These are phyloP conservation scores for Ethmia dodecea DNA, from an alignment of 2,888 invertebrate species.

Conservation along the genomic window DNA sequence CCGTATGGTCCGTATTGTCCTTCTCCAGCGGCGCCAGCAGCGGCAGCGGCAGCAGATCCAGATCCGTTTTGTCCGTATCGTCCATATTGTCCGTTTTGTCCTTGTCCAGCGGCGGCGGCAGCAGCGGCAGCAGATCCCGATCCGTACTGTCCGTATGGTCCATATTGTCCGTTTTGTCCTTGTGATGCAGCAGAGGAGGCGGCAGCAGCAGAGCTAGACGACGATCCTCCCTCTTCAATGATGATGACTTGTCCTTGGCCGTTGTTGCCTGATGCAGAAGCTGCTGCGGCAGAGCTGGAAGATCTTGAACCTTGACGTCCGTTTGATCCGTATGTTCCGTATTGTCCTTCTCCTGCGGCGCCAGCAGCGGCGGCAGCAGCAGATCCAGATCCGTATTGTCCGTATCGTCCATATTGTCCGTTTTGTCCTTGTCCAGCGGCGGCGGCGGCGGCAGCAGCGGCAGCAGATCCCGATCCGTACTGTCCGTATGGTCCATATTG, in stretches of 20 bases:
- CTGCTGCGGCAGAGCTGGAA: conserved; percentile 1
- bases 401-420: no score
- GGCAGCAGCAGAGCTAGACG: no score
- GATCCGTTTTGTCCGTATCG: background rate
- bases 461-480: conserved; percentile 1
- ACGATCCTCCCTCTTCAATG: no score
- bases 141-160: no score
- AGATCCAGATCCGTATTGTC: no score
- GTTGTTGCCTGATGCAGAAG: no score
- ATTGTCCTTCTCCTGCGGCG: background rate
- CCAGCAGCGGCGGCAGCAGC: conserved; percentile 3
- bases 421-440: background rate
- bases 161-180: no score
- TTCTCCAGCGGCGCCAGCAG: conserved; percentile 4
- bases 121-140: background rate
- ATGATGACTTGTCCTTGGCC: background rate
- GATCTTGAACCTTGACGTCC: background rate
- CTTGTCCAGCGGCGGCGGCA: conserved; percentile 3
- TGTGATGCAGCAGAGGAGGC: no score
- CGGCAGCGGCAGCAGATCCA: background rate
- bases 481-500: no score
- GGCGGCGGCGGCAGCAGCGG: conserved; percentile 6
- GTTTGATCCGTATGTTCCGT: conserved; percentile 8
- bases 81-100: conserved; percentile 4
- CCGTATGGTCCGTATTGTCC: background rate